Conservation (phyloP, 2,888 invertebrate genomes). For the Brenthis daphne region DNA sequence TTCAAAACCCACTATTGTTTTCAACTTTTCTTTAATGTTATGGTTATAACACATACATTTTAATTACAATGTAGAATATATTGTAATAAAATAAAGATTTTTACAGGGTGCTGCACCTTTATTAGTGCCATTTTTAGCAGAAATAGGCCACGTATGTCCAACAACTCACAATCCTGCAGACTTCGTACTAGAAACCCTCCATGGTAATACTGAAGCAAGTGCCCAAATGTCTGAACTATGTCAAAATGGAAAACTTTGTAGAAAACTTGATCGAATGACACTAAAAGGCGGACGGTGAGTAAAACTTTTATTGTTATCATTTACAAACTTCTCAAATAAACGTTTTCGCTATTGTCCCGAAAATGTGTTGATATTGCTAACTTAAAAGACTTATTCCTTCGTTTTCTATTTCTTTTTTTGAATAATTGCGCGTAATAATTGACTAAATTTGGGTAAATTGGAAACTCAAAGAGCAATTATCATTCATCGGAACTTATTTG, state of each 20-base stretch:
- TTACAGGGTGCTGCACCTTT: constrained; percentile 86
- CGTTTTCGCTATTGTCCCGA: constrained; percentile 17
- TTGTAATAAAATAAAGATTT: constrained; percentile 13
- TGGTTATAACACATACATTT: background rate
- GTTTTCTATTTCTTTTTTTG: background rate
- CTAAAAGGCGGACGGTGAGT: constrained; percentile 64
- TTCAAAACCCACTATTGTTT: too few species aligned
- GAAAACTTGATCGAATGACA: constrained; percentile 62
- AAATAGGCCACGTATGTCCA: constrained; percentile 86
- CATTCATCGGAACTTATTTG: background rate
- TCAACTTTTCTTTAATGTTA: too few species aligned
- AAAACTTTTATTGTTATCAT: constrained; percentile 20
- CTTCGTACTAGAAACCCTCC: constrained; percentile 79
- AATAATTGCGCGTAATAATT: constrained; percentile 1
- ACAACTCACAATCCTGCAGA: constrained; percentile 91
- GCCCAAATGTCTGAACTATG: constrained; percentile 68
- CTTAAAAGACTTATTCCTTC: constrained; percentile 13
- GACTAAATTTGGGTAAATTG: background rate
- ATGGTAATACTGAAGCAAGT: constrained; percentile 53
- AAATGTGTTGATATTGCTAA: background rate
- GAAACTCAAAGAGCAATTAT: background rate
- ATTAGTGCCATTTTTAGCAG: constrained; percentile 86
- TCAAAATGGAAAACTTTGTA: constrained; percentile 69
- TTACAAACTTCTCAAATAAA: constrained; percentile 16
- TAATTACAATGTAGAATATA: background rate